These are phyloP conservation scores for Lordiphosa stackelbergi DNA, from an alignment of 1,140 invertebrate species.

Conservation along the genomic window DNA sequence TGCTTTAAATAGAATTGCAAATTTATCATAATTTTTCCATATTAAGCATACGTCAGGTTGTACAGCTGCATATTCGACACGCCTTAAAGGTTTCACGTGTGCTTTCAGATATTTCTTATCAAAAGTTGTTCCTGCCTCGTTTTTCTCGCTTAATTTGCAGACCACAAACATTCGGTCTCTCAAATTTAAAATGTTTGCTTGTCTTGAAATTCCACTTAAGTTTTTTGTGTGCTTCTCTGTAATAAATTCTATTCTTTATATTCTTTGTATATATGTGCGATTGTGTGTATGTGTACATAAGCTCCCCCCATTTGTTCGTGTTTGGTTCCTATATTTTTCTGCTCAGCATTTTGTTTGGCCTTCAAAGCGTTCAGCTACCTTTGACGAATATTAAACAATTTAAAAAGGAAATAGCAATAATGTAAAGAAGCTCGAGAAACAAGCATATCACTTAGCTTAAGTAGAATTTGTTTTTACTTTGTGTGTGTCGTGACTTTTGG, in stretches of 20 bases:
- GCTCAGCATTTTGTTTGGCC: constrained; percentile 59
- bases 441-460: constrained; percentile 63
- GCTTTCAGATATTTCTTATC: constrained; percentile 3
- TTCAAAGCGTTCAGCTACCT: constrained; percentile 70
- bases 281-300: constrained; percentile 28
- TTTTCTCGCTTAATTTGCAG: neutral
- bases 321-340: constrained; percentile 43
- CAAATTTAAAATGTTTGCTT: constrained; percentile 59
- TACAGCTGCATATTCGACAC: constrained; percentile 37
- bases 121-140: neutral
- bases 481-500: constrained; percentile 1
- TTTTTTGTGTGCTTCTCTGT: constrained; percentile 44
- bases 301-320: constrained; percentile 31
- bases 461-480: constrained; percentile 41
- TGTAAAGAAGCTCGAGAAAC: constrained; percentile 68
- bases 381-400: constrained; percentile 75
- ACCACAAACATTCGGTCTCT: neutral
- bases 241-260: constrained; percentile 58
- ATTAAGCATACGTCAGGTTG: constrained; percentile 24
- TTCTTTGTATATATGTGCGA: constrained; percentile 29
- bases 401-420: constrained; percentile 61
- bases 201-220: constrained; percentile 48
- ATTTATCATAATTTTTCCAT: constrained; percentile 16
- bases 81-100: constrained; percentile 20
- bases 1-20: constrained; percentile 5